Conservation (phyloP, 1,140 invertebrate species). For the Eueides isabella region DNA sequence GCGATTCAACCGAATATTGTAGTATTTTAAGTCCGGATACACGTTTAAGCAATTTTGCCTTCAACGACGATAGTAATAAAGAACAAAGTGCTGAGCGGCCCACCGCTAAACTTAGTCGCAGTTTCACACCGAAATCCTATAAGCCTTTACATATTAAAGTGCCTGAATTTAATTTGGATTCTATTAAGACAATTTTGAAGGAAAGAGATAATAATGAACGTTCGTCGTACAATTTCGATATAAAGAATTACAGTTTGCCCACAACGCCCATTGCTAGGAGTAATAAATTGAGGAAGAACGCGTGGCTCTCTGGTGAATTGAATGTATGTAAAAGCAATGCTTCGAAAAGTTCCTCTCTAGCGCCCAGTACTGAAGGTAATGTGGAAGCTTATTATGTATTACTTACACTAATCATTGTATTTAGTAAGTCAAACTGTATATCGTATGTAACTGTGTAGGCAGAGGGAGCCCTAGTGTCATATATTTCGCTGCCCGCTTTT, state of each 20-base stretch:
- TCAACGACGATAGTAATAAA: conserved; percentile 50
- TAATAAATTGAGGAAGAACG: conserved; percentile 78
- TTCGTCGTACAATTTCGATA: conserved; percentile 76
- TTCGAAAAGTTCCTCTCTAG: not conserved
- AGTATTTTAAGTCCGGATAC: conserved; percentile 72
- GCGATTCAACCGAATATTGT: conserved; percentile 80
- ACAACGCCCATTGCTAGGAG: conserved; percentile 77
- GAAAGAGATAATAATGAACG: conserved; percentile 53
- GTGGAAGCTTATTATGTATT: not conserved
- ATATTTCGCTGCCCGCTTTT: too few relatives aligned
- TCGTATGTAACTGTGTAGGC: too few relatives aligned
- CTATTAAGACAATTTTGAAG: conserved; percentile 63
- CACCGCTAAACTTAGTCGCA: conserved; percentile 67
- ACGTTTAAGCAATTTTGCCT: conserved; percentile 50
- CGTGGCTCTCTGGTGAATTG: conserved; percentile 77
- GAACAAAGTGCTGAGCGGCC: conserved; percentile 55
- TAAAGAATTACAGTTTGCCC: conserved; percentile 76
- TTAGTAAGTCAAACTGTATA: too few relatives aligned
- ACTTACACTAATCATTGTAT: too few relatives aligned
- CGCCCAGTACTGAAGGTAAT: conserved; percentile 58
- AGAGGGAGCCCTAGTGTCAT: too few relatives aligned
- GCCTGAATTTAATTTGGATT: conserved; percentile 73
- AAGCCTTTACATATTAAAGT: conserved; percentile 77
- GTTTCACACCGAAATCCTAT: conserved; percentile 77
- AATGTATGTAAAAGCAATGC: conserved; percentile 47